A percentile compares a stretch with the other conserved stretches of the same genome.
phyloP scores from a whole-genome alignment of 2,888 invertebrate genomes.

The Venusia cambrica region DNA sequence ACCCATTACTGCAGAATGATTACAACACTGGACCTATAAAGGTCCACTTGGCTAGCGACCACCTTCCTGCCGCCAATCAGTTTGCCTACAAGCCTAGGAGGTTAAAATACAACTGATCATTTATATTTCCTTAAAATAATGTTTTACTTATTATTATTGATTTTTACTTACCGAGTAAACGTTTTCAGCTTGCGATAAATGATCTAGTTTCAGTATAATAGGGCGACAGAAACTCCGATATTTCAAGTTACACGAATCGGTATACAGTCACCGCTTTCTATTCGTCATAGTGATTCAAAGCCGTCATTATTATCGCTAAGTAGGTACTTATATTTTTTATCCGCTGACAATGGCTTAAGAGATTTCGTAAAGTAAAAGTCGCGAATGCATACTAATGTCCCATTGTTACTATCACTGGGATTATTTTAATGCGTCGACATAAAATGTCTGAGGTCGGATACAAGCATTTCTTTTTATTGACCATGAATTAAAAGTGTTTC shows the following conservation, averaged over 20 bases:
- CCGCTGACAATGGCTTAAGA: conserved; percentile 47
- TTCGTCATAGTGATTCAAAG: conserved; percentile 48
- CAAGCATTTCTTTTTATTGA: conserved; percentile 32
- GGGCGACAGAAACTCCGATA: conserved; percentile 27
- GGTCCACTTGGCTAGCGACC: too few relatives aligned
- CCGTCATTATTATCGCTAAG: conserved; percentile 49
- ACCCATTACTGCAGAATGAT: too few relatives aligned
- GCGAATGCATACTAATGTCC: conserved; percentile 58
- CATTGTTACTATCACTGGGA: conserved; percentile 57
- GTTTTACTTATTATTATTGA: neutral
- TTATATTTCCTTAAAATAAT: too few relatives aligned
- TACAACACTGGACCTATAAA: too few relatives aligned
- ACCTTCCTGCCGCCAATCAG: too few relatives aligned
- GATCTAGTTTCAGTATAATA: conserved; percentile 28
- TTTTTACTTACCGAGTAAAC: conserved; percentile 16
- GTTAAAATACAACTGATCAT: too few relatives aligned
- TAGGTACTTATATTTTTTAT: conserved; percentile 43
- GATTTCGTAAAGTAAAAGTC: conserved; percentile 59
- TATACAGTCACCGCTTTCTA: conserved; percentile 49
- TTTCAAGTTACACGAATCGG: conserved; percentile 36
- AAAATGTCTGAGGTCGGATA: conserved; percentile 42
- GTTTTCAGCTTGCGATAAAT: conserved; percentile 24
- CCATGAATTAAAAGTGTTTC: conserved; percentile 33
- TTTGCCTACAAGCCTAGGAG: too few relatives aligned
- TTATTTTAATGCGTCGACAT: conserved; percentile 46